Base-by-base conservation (phyloP, 2,888 invertebrate genomes). In the Brachyptera risi region DNA sequence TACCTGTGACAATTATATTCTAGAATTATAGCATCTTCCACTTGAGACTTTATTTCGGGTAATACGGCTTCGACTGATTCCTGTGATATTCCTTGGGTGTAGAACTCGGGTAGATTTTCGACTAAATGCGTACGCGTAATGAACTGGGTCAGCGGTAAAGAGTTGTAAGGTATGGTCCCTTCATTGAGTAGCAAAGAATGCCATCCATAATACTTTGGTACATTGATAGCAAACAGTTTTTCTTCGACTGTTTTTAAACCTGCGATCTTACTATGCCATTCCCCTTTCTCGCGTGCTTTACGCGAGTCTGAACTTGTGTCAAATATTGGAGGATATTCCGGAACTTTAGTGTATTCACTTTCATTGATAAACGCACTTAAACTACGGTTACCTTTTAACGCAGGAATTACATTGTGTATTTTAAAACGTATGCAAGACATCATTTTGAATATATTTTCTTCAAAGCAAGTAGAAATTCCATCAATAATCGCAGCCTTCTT, bases 201-300 rank as follows among this genome's bases (percentile, higher is more conserved):
- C 78, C 84, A 92, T 1, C 93, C 92, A 73, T 89, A 93, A 73
- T 87, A 92, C 54, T 82, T 80, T 0, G 89, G 90, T 84, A 92
- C 86, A 72, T 92, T 92, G 23, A 92, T 70, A 68, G 88, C 89
- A 57, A 91, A 84, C 68, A 90, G 80, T 71, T 94, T 94, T 72
- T 92, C 91, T 76, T 94, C 93, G 0, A 92, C 82, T 0, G 90
- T 91, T 60, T 83, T 79, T 11, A 88, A 69, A 1, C 78, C 73
- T 71, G 81, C 80, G 13, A 92, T 82, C 70, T 82, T 79, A 15
- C 85, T 78, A 68, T 84, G 76, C 73, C 80, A 75, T 1, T 70
- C 66, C 65, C 79, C 71, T 0, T 77, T 73, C 60, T 76, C 72
- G 44, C 84, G 78, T 68, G 75, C 72, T 61, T 76, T 76, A 62